Evolutionary conservation across 2,888 invertebrate genomes (phyloP).

Genomic region (Nematopogon swammerdamellus): DNA sequence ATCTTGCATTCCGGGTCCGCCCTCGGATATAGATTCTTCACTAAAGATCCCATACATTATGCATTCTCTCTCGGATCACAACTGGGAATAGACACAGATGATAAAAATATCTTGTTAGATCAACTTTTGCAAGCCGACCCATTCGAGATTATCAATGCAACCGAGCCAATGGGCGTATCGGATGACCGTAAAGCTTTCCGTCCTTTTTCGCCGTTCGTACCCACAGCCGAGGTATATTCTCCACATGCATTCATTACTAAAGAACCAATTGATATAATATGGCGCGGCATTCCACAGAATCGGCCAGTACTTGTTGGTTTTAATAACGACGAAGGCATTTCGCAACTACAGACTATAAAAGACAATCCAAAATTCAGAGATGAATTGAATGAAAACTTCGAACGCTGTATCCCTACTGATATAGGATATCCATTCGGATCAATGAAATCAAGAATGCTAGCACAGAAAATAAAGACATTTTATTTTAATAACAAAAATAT

Average conservation of each 20-base stretch:
- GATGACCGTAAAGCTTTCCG: conserved; percentile 13
- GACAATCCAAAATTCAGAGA: conserved; percentile 9
- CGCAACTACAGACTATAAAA: conserved; percentile 11
- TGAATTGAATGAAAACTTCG: conserved; percentile 15
- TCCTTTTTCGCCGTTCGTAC: conserved; percentile 21
- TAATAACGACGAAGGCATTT: conserved; percentile 27
- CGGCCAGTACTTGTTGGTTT: conserved; percentile 30
- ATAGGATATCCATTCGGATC: conserved; percentile 17
- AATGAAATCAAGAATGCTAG: conserved; percentile 12
- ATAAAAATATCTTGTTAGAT: conserved; percentile 11
- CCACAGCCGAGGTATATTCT: conserved; percentile 25
- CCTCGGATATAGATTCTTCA: conserved; percentile 15
- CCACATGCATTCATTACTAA: conserved; percentile 22
- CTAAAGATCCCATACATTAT: conserved; percentile 13
- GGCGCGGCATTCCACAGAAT: conserved; percentile 22
- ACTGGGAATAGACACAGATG: conserved; percentile 11
- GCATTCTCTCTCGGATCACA: conserved; percentile 14
- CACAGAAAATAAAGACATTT: conserved; percentile 14
- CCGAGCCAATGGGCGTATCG: conserved; percentile 12
- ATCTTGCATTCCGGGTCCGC: conserved; percentile 18
- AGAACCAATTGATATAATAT: conserved; percentile 22
- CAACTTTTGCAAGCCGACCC: conserved; percentile 12
- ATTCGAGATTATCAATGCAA: conserved; percentile 16
- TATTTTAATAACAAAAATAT: conserved; percentile 16
- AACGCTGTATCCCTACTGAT: conserved; percentile 18